Evolutionary conservation across 2,888 invertebrate genomes (phyloP).

Genomic region (Drepana falcataria): DNA sequence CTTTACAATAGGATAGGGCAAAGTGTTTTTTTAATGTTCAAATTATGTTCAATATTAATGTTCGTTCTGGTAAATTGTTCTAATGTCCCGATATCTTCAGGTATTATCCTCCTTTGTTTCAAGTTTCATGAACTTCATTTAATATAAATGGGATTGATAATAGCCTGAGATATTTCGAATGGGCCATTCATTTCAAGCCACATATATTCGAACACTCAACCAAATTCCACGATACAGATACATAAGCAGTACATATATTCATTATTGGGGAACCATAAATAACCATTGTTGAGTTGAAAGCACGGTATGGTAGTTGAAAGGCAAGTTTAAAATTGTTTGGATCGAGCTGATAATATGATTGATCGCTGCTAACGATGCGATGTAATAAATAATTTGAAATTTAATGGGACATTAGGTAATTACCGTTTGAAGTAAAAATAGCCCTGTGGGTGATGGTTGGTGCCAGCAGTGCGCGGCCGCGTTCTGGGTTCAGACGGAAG

Average conservation of each 20-base stretch:
- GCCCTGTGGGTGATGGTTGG: slow-evolving; percentile 15
- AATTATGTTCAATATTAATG: no score
- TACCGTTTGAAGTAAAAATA: slow-evolving; percentile 23
- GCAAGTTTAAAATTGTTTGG: not conserved
- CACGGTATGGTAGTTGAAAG: not conserved
- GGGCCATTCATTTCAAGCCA: slow-evolving; percentile 18
- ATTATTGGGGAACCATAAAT: not conserved
- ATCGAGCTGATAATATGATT: not conserved
- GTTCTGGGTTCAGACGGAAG: slow-evolving; percentile 37
- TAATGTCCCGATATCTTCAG: slow-evolving; percentile 11
- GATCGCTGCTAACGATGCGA: not conserved
- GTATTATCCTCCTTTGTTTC: slow-evolving; percentile 5
- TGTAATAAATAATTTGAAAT: not conserved
- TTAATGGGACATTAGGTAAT: slow-evolving; percentile 1
- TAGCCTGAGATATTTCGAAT: slow-evolving; percentile 22
- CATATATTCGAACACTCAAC: slow-evolving; percentile 13
- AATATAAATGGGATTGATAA: slow-evolving; percentile 31
- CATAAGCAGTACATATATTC: not conserved
- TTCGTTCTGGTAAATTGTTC: slow-evolving; percentile 28
- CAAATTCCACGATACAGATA: not conserved
- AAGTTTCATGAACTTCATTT: slow-evolving; percentile 20
- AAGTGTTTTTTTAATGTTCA: slow-evolving; percentile 3
- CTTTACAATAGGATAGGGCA: no score
- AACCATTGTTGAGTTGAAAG: not conserved
- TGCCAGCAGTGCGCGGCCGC: slow-evolving; percentile 24